Percentiles rank a stretch among this genome's conserved stretches.
These are phyloP conservation scores for Frankliniella intonsa DNA, from an alignment of 2,888 invertebrate species.

Conservation along the genomic window DNA sequence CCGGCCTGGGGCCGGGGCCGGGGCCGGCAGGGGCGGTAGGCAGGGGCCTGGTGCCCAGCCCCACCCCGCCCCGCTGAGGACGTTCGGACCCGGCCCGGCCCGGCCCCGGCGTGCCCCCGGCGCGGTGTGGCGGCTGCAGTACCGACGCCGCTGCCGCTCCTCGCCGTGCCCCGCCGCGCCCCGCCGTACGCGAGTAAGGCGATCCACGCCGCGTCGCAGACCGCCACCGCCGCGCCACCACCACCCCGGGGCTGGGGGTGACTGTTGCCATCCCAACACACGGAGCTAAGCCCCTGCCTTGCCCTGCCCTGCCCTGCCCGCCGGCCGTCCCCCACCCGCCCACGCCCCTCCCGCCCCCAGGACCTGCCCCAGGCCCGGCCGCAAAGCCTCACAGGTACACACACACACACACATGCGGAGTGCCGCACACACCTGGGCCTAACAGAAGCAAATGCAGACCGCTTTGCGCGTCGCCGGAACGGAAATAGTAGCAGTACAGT, in stretches of 20 bases:
- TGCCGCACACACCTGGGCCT: neutral
- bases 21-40: too few relatives aligned
- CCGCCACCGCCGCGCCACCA: too few relatives aligned
- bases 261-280: too few relatives aligned
- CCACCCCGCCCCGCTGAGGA: neutral
- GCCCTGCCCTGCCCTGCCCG: too few relatives aligned
- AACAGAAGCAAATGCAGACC: neutral
- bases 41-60: neutral
- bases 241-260: too few relatives aligned
- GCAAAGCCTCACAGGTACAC: constrained; percentile 15
- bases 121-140: too few relatives aligned
- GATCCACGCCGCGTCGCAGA: too few relatives aligned
- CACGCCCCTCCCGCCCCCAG: neutral
- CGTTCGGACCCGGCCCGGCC: neutral
- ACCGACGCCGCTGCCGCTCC: neutral
- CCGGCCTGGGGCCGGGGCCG: neutral
- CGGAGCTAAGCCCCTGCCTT: too few relatives aligned
- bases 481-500: neutral
- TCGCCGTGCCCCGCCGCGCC: neutral
- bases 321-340: neutral
- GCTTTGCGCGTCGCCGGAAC: neutral
- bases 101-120: neutral
- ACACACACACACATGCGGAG: neutral
- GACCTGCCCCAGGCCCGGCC: neutral
- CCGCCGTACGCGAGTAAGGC: neutral